Base-by-base conservation (phyloP, 2,113 vertebrate genomes). In the Aphyosemion australe region DNA sequence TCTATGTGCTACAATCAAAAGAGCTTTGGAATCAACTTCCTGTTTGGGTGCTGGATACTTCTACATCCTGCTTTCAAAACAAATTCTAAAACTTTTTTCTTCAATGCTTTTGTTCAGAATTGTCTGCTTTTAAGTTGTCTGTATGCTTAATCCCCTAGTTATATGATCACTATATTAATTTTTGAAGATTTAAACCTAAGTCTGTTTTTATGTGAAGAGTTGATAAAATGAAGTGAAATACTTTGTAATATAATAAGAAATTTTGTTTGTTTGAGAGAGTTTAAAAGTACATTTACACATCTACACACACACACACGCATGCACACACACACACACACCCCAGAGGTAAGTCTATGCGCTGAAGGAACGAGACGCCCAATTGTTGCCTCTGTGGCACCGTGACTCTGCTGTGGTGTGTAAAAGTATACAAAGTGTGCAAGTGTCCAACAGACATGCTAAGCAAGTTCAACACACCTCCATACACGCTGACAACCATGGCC, bases 401-500 rank as follows among this genome's bases (percentile, higher is more conserved):
- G 65, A 68, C 67, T 50, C 50, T 64, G 82, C 79, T 84, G 85
- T 61, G 76, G 71, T 84, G 76, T 79, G 72, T 84, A 81, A 83
- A 84, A 79, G 81, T 85, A 87, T 86, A 88, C 87, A 86, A 90
- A 88, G 83, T 82, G 86, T 83, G 68, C 79, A 83, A 66, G 84
- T 81, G 79, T 86, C 87, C 82, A 69, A 79, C 77, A 83, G 84
- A 87, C 85, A 87, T 78, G 85, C 85, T 85, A 79, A 85, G 77
- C 86, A 87, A 89, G 80, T 84, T 83, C 79, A 83, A 86, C 85
- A 87, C 86, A 85, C 86, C 75, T 88, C 76, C 75, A 59, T 84
- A 88, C 85, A 91, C 69, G 59, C 67, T 85, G 88, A 91, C 88
- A 89, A 88, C 82, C 86, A 85, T 87, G 82, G 82, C 78, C 76